phyloP scores from a whole-genome alignment of 2,113 vertebrate species.

The Saccopteryx bilineata region DNA sequence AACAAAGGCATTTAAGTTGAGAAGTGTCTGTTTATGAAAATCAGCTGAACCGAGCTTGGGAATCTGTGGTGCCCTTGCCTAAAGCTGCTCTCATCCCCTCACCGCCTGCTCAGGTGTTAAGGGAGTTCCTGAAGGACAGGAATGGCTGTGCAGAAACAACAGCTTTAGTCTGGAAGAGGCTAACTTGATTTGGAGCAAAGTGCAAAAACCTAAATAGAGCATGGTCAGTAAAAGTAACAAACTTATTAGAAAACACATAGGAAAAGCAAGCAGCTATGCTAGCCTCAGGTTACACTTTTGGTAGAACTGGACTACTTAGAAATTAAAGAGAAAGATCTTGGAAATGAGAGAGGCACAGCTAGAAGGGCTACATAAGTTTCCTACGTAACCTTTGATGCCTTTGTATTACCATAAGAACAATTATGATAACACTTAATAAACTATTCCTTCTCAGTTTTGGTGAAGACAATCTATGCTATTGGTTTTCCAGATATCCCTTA shows the following conservation, averaged over 20 bases:
- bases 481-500: slow-evolving; percentile 22
- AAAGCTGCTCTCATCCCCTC: neutral
- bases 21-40: neutral
- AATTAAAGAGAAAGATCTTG: slow-evolving; percentile 22
- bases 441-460: slow-evolving; percentile 43
- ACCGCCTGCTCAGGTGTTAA: neutral
- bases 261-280: neutral
- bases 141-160: neutral
- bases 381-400: neutral
- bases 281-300: neutral
- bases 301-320: neutral
- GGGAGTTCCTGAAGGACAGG: neutral
- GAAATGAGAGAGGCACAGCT: neutral
- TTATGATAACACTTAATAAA: slow-evolving; percentile 56
- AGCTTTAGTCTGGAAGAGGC: neutral
- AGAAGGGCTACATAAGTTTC: neutral
- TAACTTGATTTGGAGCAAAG: neutral
- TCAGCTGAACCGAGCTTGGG: neutral
- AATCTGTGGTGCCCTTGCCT: neutral
- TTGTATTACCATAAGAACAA: slow-evolving; percentile 8
- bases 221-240: neutral
- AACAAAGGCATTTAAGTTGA: neutral
- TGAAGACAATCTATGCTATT: neutral
- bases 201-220: neutral
- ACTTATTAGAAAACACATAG: neutral